Evolutionary conservation across 2,113 vertebrate genomes (phyloP), one percentile per base, ranked within the genome.

Genomic region (Hippocampus mohnikei): DNA sequence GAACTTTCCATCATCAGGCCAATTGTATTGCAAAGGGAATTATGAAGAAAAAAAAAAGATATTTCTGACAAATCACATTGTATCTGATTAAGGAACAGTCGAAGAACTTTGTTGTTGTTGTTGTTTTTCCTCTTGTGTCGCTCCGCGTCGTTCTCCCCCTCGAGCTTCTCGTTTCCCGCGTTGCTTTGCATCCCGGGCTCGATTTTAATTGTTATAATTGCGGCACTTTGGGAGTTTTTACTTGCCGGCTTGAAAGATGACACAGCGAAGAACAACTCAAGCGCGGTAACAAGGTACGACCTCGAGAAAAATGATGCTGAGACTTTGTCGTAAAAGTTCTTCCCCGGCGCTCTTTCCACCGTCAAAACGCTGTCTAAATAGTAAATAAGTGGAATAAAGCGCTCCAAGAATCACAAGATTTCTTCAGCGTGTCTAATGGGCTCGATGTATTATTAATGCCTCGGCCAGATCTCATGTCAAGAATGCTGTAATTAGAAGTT

Each of bases 21-120:
- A 50, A 70, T 70, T 81, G 75, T 86, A 85, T 89, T 88, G 86
- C 84, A 89, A 88, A 89, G 85, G 86, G 86, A 91, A 88, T 91
- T 83, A 79, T 90, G 88, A 80, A 70, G 84, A 88, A 89, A 88
- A 81, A 70, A 84, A 88, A 89, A 88, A 78, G 74, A 71, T 85
- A 88, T 76, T 77, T 78, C 73, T 85, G 70, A 88, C 86, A 88
- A 85, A 89, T 91, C 84, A 84, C 79, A 84, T 75, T 88, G 88
- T 87, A 88, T 91, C 77, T 89, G 87, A 91, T 91, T 86, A 92
- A 85, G 75, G 77, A 81, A 87, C 74, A 81, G 78, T 88, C 85
- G 72, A 85, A 76, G 64, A 78, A 71, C 78, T 82, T 82, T 85
- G 75, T 85, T 82, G 74, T 86, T 85, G 72, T 84, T 87, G 80